Conservation (phyloP, 1,140 invertebrate species). For the Drosophila parabipectinata region DNA sequence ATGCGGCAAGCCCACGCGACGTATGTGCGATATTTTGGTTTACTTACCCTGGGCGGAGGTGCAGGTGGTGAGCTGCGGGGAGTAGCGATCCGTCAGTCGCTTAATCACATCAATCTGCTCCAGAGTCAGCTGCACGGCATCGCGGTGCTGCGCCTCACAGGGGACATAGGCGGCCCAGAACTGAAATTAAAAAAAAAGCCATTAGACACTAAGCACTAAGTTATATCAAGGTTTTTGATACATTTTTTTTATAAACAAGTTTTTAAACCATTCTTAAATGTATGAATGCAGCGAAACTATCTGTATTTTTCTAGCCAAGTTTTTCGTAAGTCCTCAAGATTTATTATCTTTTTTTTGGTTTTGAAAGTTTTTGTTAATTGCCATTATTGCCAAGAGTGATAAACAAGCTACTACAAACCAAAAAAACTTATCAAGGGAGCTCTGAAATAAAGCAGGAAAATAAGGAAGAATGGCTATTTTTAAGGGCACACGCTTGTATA, state of each 20-base stretch:
- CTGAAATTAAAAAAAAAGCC: slow-evolving; percentile 84
- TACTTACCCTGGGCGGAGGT: slow-evolving; percentile 88
- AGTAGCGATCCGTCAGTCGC: slow-evolving; percentile 89
- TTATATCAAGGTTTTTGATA: too few species aligned
- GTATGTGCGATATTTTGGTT: slow-evolving; percentile 48
- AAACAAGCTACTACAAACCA: slow-evolving; percentile 17
- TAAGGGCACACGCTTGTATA: too few species aligned
- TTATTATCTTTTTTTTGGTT: slow-evolving; percentile 10
- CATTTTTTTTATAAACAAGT: too few species aligned
- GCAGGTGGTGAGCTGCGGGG: slow-evolving; percentile 87
- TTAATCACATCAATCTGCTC: slow-evolving; percentile 93
- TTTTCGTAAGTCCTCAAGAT: slow-evolving; percentile 4
- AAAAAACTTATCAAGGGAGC: slow-evolving; percentile 15
- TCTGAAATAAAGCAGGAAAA: background rate
- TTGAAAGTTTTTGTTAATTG: slow-evolving; percentile 46
- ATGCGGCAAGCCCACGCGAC: slow-evolving; percentile 43
- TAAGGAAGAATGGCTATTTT: slow-evolving; percentile 4
- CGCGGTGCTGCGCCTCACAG: slow-evolving; percentile 92
- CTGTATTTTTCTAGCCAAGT: background rate
- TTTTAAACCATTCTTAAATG: background rate
- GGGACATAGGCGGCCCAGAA: slow-evolving; percentile 96
- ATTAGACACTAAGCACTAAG: background rate
- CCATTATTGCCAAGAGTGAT: slow-evolving; percentile 37
- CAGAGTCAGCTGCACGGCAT: slow-evolving; percentile 91
- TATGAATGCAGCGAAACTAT: background rate